These are phyloP conservation scores for Euthynnus affinis DNA, from an alignment of 2,797 vertebrate genomes.

Conservation along the genomic window DNA sequence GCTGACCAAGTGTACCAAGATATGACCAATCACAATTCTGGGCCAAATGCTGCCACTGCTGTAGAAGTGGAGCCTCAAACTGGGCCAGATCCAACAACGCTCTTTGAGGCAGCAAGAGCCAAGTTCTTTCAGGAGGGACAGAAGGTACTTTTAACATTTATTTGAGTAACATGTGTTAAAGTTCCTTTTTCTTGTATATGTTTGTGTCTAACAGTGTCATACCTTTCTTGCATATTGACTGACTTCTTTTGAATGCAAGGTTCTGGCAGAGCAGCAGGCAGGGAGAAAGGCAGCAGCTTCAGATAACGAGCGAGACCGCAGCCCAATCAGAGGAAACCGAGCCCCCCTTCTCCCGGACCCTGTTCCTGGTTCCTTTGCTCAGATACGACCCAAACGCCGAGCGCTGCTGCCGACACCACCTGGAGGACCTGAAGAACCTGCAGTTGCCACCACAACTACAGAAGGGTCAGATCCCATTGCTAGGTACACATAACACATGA, in stretches of 20 bases:
- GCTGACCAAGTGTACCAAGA: constrained; percentile 83
- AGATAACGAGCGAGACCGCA: constrained; percentile 84
- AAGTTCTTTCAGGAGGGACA: constrained; percentile 89
- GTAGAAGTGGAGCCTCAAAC: constrained; percentile 63
- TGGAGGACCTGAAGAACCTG: constrained; percentile 79
- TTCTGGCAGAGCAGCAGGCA: constrained; percentile 87
- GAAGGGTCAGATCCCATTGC: constrained; percentile 85
- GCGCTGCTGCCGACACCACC: constrained; percentile 87
- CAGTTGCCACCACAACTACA: constrained; percentile 56
- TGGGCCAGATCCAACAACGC: constrained; percentile 80
- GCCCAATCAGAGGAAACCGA: constrained; percentile 85
- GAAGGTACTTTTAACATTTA: constrained; percentile 71
- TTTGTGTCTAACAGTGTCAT: background rate
- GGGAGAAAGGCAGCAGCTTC: constrained; percentile 73
- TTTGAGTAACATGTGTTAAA: background rate
- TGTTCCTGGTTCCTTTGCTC: constrained; percentile 84
- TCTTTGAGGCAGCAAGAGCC: constrained; percentile 88
- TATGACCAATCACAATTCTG: constrained; percentile 64
- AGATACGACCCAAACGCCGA: constrained; percentile 81
- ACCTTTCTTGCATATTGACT: background rate
- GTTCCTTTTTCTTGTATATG: background rate
- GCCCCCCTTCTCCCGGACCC: constrained; percentile 88
- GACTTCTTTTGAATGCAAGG: constrained; percentile 50
- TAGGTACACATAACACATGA: constrained; percentile 69
- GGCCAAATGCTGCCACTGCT: fast-evolving